A percentile compares a stretch with the other conserved stretches of the same genome.
Evolutionary conservation across 2,888 invertebrate genomes (phyloP).

Genomic region (Meganola albula): DNA sequence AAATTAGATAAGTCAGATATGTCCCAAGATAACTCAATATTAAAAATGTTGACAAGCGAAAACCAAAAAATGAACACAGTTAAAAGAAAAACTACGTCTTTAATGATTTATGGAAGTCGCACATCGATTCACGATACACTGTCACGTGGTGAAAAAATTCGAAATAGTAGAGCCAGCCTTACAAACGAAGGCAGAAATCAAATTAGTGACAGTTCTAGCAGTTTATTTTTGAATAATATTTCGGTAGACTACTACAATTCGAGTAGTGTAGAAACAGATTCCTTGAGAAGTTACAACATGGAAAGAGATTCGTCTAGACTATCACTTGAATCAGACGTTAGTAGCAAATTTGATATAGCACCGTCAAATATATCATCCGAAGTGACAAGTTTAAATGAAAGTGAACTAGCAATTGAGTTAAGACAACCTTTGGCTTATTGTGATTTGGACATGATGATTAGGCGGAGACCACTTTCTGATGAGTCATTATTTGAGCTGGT

Average conservation of each 20-base stretch:
- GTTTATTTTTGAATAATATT: conserved; percentile 45
- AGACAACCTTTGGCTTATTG: conserved; percentile 62
- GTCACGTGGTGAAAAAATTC: conserved; percentile 68
- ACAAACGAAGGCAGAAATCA: conserved; percentile 50
- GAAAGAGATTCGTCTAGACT: conserved; percentile 67
- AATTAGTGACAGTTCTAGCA: conserved; percentile 39
- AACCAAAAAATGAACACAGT: conserved; percentile 66
- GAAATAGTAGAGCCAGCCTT: conserved; percentile 66
- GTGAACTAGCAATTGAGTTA: conserved; percentile 74
- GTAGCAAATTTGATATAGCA: conserved; percentile 68
- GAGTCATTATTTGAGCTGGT: conserved; percentile 84
- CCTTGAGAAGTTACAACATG: conserved; percentile 63
- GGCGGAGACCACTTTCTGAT: conserved; percentile 85
- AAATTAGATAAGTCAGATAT: conserved; percentile 70
- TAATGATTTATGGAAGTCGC: conserved; percentile 72
- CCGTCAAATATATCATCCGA: conserved; percentile 65
- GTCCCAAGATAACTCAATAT: conserved; percentile 66
- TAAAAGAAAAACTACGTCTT: conserved; percentile 66
- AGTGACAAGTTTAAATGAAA: conserved; percentile 59
- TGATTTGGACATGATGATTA: conserved; percentile 79
- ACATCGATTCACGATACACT: conserved; percentile 74
- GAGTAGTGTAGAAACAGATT: conserved; percentile 63
- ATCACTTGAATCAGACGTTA: conserved; percentile 68
- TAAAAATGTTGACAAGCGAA: conserved; percentile 68
- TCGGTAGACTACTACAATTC: conserved; percentile 55